Percentiles rank a stretch among this genome's conserved stretches.
These are phyloP conservation scores for Drosophila austrosaltans DNA, from an alignment of 2,888 invertebrate species.

Conservation along the genomic window DNA sequence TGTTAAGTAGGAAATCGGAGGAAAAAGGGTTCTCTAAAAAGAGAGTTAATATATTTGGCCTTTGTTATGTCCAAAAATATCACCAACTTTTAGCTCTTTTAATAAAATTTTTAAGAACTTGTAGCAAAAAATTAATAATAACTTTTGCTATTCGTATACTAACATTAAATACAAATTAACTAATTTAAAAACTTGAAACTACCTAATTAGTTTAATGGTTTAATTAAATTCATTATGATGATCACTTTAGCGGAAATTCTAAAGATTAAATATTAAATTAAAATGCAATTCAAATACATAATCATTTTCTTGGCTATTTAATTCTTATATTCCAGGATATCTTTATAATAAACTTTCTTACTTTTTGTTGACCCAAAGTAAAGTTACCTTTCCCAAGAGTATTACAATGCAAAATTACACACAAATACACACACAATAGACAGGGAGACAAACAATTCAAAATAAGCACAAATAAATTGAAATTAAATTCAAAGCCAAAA, in stretches of 20 bases:
- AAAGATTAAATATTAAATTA: background rate
- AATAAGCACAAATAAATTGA: conserved; percentile 15
- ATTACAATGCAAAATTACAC: background rate
- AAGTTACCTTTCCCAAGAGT: background rate
- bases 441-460: conserved; percentile 19
- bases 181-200: background rate
- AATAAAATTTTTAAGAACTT: too few relatives aligned
- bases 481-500: conserved; percentile 18
- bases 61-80: too few relatives aligned
- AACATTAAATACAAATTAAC: background rate
- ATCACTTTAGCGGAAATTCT: background rate
- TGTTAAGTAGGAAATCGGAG: too few relatives aligned
- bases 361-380: background rate
- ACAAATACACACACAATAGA: conserved; percentile 11
- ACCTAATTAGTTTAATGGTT: background rate
- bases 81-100: too few relatives aligned
- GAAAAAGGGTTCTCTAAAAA: background rate
- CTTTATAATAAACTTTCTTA: background rate
- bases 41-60: background rate
- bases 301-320: background rate
- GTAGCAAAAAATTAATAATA: background rate
- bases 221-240: background rate
- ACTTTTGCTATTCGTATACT: background rate
- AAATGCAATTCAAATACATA: background rate
- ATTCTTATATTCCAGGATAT: background rate